phyloP scores from a whole-genome alignment of 2,113 vertebrate genomes.

The Calonectris borealis region DNA sequence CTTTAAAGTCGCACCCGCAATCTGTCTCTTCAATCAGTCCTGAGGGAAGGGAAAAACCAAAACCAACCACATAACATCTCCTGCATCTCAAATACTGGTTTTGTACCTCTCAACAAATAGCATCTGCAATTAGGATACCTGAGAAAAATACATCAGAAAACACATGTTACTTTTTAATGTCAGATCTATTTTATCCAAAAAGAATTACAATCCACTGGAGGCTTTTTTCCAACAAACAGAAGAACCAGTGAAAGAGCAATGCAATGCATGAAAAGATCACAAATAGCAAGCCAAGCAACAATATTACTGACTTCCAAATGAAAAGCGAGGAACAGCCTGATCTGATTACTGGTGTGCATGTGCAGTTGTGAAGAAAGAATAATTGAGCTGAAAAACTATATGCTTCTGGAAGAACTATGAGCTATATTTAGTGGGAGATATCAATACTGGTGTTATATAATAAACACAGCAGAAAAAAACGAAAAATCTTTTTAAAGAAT shows the following conservation, averaged over 20 bases:
- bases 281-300: neutral
- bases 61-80: neutral
- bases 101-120: neutral
- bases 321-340: neutral
- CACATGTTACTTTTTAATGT: neutral
- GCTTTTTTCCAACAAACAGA: neutral
- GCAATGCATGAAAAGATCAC: neutral
- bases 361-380: neutral
- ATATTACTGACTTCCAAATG: neutral
- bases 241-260: neutral
- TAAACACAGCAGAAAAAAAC: fast-evolving
- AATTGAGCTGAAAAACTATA: neutral
- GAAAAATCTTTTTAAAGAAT: neutral
- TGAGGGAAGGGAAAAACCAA: neutral
- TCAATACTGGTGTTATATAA: neutral
- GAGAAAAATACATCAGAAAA: neutral
- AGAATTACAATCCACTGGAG: neutral
- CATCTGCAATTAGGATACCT: neutral
- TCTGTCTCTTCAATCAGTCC: neutral
- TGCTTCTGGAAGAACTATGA: neutral
- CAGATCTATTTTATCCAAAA: neutral
- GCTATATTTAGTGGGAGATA: neutral
- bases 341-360: neutral
- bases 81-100: neutral
- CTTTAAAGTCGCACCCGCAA: neutral